These are phyloP conservation scores for Acleris literana DNA, from an alignment of 2,888 invertebrate genomes.

Conservation along the genomic window DNA sequence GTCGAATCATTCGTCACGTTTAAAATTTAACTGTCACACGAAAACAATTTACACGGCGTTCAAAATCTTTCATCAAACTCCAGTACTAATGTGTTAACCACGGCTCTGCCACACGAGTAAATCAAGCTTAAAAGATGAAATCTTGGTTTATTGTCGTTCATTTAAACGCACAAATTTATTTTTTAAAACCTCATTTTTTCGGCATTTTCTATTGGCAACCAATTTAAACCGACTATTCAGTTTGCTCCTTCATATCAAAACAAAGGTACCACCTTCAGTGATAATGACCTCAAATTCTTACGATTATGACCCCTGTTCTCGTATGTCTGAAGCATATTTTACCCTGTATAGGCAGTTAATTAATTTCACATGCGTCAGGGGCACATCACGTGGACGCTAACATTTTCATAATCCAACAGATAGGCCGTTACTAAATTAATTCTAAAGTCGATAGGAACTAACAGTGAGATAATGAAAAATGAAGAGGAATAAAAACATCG, in stretches of 20 bases:
- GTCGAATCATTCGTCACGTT: background rate
- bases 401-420: constrained; percentile 18
- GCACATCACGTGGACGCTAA: constrained; percentile 17
- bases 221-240: too few species aligned
- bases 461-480: constrained; percentile 13
- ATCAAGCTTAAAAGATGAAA: background rate
- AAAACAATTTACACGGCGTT: background rate
- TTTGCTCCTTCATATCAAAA: too few species aligned
- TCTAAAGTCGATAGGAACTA: constrained; percentile 33
- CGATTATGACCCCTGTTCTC: constrained; percentile 6
- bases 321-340: constrained; percentile 22
- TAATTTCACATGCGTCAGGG: constrained; percentile 4
- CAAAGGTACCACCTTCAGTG: background rate
- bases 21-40: background rate
- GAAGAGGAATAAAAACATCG: background rate
- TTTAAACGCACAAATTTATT: too few species aligned
- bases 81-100: too few species aligned
- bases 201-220: too few species aligned
- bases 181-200: too few species aligned
- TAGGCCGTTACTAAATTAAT: constrained; percentile 32
- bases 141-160: too few species aligned
- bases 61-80: background rate
- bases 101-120: too few species aligned
- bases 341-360: constrained; percentile 33
- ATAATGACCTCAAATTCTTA: background rate